These are phyloP conservation scores for Aricia artaxerxes DNA, from an alignment of 2,888 invertebrate species.

Conservation along the genomic window DNA sequence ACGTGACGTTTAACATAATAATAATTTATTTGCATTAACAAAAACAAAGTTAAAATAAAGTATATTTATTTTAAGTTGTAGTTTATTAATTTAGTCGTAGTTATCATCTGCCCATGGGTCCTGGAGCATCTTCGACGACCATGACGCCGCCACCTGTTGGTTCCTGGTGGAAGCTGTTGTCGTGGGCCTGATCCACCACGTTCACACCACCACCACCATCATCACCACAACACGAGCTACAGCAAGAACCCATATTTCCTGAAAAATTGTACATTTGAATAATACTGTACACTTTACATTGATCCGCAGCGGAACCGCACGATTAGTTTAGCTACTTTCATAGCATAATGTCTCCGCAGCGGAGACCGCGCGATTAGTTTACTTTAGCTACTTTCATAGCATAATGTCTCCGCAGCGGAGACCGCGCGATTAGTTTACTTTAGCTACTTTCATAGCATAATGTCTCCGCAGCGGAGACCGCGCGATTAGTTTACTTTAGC, in stretches of 20 bases:
- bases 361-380: neutral
- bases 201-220: slow-evolving; percentile 50
- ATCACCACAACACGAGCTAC: slow-evolving; percentile 41
- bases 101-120: slow-evolving; percentile 49
- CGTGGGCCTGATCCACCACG: slow-evolving; percentile 37
- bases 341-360: neutral
- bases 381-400: no score
- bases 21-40: slow-evolving; percentile 4
- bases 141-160: slow-evolving; percentile 33
- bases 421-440: no score
- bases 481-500: no score
- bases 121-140: slow-evolving; percentile 47
- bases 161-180: slow-evolving; percentile 51
- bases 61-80: slow-evolving; percentile 8
- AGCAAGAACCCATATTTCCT: slow-evolving; percentile 39
- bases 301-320: neutral
- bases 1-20: neutral
- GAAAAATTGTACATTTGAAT: neutral
- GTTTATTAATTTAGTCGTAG: neutral
- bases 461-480: neutral
- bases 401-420: neutral
- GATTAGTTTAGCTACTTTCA: no score
- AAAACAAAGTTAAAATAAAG: slow-evolving; percentile 7
- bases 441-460: no score
- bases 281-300: neutral